A percentile compares a stretch with the other conserved stretches of the same genome.
phyloP scores from a whole-genome alignment of 2,113 vertebrate species.

The Notarius lentiginosus region DNA sequence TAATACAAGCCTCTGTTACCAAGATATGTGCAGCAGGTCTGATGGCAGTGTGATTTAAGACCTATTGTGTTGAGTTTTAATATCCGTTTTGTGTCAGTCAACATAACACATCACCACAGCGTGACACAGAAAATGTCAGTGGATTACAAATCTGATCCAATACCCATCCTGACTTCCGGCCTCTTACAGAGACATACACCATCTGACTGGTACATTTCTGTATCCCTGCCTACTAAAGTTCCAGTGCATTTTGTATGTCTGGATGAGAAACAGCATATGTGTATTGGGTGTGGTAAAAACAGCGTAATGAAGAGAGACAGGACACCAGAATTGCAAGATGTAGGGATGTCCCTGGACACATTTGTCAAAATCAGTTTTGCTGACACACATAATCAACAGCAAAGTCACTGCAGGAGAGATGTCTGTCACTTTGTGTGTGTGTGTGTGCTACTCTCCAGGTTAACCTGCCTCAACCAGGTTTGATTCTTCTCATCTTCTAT shows the following conservation, averaged over 20 bases:
- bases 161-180: not conserved
- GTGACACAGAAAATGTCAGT: not conserved
- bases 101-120: not conserved
- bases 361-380: constrained; percentile 62
- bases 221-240: constrained; percentile 1
- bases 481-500: too few species aligned
- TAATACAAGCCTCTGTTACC: not conserved
- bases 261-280: constrained; percentile 1
- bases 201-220: not conserved
- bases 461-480: too few species aligned
- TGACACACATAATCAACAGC: constrained; percentile 62
- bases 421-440: constrained; percentile 28
- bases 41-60: not conserved
- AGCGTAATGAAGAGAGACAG: constrained; percentile 49
- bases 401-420: constrained; percentile 55
- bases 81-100: not conserved
- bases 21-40: not conserved
- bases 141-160: not conserved
- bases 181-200: not conserved
- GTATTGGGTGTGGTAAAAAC: constrained; percentile 22
- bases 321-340: constrained; percentile 33
- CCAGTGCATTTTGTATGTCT: not conserved
- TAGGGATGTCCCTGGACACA: constrained; percentile 50
- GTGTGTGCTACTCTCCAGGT: not conserved
- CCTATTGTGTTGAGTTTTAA: not conserved